These are phyloP conservation scores for Lineus longissimus DNA, from an alignment of 1,140 invertebrate species.

Conservation along the genomic window DNA sequence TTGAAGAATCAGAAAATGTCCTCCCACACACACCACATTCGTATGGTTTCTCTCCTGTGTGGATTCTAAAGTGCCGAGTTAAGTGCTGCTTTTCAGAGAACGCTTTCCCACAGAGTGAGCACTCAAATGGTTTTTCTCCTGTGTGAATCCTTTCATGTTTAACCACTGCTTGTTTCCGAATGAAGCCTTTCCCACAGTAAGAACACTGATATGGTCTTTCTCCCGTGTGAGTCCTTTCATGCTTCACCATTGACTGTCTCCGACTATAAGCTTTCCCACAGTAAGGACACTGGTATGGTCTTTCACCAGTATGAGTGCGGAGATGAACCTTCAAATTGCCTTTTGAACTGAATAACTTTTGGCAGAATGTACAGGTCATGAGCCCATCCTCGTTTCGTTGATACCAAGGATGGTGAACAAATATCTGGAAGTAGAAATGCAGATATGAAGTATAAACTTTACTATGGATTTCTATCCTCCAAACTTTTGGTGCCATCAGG, in stretches of 20 bases:
- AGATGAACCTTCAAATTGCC: constrained; percentile 10
- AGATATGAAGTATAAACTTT: no score
- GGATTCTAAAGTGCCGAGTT: no score
- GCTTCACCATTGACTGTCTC: constrained; percentile 15
- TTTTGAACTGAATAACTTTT: not conserved
- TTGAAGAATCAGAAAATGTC: no score
- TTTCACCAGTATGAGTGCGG: constrained; percentile 9
- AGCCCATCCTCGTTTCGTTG: no score
- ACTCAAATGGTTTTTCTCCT: constrained; percentile 13
- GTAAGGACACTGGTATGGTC: not conserved
- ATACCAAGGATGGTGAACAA: no score
- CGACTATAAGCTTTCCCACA: constrained; percentile 14
- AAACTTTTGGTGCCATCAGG: no score
- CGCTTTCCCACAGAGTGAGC: constrained; percentile 9
- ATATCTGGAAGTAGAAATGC: no score
- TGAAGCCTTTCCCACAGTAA: constrained; percentile 13
- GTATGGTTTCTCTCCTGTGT: no score
- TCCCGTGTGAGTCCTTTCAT: constrained; percentile 15
- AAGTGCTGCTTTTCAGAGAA: no score
- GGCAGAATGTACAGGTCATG: no score
- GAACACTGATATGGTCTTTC: constrained; percentile 14
- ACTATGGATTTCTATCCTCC: no score
- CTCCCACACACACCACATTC: no score
- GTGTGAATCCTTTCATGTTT: constrained; percentile 18
- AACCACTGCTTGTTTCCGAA: constrained; percentile 12